A percentile compares a stretch with the other conserved stretches of the same genome.
phyloP scores from a whole-genome alignment of 1,140 invertebrate genomes.

The Aculops lycopersici region DNA sequence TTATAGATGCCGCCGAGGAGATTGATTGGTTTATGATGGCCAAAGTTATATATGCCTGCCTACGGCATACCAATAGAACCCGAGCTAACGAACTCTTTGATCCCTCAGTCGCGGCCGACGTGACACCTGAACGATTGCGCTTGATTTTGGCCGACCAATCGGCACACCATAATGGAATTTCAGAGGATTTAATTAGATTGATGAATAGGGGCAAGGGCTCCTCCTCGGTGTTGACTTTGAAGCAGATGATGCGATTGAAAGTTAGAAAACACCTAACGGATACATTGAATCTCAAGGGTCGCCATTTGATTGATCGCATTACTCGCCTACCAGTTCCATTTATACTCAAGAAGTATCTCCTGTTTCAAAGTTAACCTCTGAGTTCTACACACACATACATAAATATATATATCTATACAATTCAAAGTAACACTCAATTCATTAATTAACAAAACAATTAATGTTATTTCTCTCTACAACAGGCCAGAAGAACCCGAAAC shows the following conservation, averaged over 20 bases:
- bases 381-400: too few species aligned
- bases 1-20: background rate
- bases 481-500: too few species aligned
- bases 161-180: background rate
- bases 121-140: background rate
- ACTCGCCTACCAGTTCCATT: constrained; percentile 2
- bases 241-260: constrained; percentile 1
- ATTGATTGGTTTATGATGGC: constrained; percentile 1
- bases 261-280: background rate
- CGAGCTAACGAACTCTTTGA: too few species aligned
- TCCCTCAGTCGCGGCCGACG: too few species aligned
- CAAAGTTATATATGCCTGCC: too few species aligned
- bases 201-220: background rate
- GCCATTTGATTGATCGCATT: constrained; percentile 2
- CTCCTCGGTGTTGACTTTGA: background rate
- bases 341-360: constrained; percentile 1
- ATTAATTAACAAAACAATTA: background rate
- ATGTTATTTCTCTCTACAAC: too few species aligned
- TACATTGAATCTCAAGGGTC: too few species aligned
- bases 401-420: too few species aligned
- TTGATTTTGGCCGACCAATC: background rate
- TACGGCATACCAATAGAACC: too few species aligned
- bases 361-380: background rate
- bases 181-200: constrained; percentile 1
- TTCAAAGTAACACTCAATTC: background rate